Evolutionary conservation across 2,113 vertebrate species (phyloP), one percentile per base, ranked within the genome.

Genomic region (Phyllostomus hastatus): DNA sequence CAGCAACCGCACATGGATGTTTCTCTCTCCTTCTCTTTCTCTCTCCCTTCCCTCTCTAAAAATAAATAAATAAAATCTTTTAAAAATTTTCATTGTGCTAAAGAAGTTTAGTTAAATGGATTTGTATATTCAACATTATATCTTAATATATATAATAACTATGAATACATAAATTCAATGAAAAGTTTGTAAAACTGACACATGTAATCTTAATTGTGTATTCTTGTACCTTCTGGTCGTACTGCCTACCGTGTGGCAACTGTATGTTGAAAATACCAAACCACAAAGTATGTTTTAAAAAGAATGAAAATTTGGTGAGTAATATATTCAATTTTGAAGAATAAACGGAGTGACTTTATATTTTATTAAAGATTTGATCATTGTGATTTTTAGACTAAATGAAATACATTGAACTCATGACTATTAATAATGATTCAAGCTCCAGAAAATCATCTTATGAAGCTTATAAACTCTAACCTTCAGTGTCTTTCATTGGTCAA

Each of bases 311-410:
- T 41, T 81, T 46, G 14, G 4, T 69, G 12, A 70, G 46, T 88
- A 72, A 17, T 35, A 54, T 76, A 20, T 1, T 61, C 20, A 59
- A 10, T 66, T 86, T 91, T 5, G 20, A 43, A 79, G 52, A 73
- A 20, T 48, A 92, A 78, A 54, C 86, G 4, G 12, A 16, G 3
- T 59, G 59, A 76, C 12, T 88, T 57, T 12, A 16, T 88, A 64
- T 80, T 96, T 95, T 73, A 69, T 24, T 83, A 59, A 93, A 89
- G 31, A 52, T 95, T 76, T 54, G 89, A 66, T 57, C 28, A 67
- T n/a, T 78, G 38, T 33, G 61, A 92, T 69, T 92, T 78, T 72
- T 28, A 69, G 28, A 38, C 61, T 61, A 20, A 38, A 57, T 52
- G 73, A 88, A 69, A 73, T 75, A 88, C 22, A 26, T 43, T n/a